phyloP scores from a whole-genome alignment of 2,113 vertebrate species.

The Dolichallabes microphthalmus region DNA sequence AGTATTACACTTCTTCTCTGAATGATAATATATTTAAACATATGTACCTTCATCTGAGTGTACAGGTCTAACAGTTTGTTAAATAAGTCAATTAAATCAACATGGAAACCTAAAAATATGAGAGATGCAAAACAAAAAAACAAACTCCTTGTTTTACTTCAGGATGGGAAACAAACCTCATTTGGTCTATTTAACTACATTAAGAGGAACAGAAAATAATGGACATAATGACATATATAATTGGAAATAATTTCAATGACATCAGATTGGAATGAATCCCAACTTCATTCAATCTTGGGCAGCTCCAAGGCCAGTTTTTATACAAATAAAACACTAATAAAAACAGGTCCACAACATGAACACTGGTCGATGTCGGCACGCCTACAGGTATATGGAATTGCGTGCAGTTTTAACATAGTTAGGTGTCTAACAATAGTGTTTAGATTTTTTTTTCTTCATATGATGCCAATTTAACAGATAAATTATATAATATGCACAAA shows the following conservation, averaged over 20 bases:
- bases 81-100: not conserved
- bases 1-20: not conserved
- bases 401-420: not conserved
- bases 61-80: not conserved
- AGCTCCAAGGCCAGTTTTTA: not conserved
- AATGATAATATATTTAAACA: not conserved
- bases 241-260: not conserved
- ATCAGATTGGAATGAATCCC: not conserved
- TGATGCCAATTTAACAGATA: not conserved
- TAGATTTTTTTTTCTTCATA: not conserved
- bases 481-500: not conserved
- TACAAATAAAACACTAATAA: not conserved
- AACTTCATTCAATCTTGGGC: not conserved
- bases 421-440: not conserved
- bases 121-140: not conserved
- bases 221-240: not conserved
- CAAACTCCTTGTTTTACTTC: not conserved
- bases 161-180: not conserved
- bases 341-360: not conserved
- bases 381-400: not conserved
- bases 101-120: no score
- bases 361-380: not conserved
- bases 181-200: not conserved
- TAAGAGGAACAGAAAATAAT: not conserved
- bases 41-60: not conserved